These are phyloP conservation scores for Corythaixoides concolor DNA, from an alignment of 2,113 vertebrate species.

Conservation along the genomic window DNA sequence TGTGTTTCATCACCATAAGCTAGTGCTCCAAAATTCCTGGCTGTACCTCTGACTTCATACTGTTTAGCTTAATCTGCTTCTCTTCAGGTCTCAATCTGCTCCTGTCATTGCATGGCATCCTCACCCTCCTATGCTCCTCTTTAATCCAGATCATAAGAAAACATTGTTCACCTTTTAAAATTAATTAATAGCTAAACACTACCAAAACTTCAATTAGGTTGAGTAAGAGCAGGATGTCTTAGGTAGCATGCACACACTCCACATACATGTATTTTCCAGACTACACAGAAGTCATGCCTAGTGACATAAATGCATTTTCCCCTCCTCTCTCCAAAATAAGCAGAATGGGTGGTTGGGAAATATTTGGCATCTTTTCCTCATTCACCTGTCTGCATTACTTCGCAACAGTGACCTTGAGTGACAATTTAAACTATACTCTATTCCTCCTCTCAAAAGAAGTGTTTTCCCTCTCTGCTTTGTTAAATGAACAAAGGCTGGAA, in stretches of 20 bases:
- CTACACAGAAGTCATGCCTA: not conserved
- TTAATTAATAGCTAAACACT: not conserved
- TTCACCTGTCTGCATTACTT: not conserved
- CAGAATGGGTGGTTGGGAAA: not conserved
- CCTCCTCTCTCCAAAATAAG: not conserved
- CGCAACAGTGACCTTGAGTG: not conserved
- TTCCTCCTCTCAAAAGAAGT: not conserved
- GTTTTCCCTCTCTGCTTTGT: not conserved
- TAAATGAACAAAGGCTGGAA: not conserved
- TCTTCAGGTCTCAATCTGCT: not conserved
- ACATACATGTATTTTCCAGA: not conserved
- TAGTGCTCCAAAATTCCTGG: not conserved
- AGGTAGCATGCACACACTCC: not conserved
- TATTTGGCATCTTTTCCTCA: not conserved
- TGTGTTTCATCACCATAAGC: not conserved
- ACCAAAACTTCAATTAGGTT: not conserved
- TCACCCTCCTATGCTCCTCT: not conserved
- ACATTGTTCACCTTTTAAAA: not conserved
- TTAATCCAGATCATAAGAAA: not conserved
- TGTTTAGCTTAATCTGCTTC: not conserved
- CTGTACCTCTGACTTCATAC: not conserved
- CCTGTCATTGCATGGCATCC: not conserved
- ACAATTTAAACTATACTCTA: not conserved
- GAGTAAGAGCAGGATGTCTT: not conserved
- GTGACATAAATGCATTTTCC: not conserved